A percentile compares a stretch with the other conserved stretches of the same genome.
Evolutionary conservation across 2,797 vertebrate genomes (phyloP).

Genomic region (Scolopax bukidnonensis): DNA sequence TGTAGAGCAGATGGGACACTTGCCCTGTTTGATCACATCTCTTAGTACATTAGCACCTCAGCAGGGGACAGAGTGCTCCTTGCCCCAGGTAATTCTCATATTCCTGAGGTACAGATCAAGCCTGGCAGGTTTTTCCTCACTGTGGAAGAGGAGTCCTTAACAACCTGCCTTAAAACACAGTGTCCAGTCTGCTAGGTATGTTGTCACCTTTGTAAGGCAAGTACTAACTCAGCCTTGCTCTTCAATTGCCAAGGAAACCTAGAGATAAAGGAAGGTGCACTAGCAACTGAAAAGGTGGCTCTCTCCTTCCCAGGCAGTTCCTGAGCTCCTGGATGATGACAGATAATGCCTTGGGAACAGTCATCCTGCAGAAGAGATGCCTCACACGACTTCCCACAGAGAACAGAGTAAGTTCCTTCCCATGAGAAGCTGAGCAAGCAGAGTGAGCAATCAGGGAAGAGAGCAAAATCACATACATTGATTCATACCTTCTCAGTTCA

Average conservation of each 20-base stretch:
- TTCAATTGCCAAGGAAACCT: neutral
- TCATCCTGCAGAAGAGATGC: neutral
- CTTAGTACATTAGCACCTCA: neutral
- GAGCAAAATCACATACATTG: neutral
- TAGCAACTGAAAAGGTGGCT: neutral
- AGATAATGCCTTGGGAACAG: neutral
- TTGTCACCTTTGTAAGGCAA: neutral
- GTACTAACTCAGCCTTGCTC: neutral
- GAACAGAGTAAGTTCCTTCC: neutral
- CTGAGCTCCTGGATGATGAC: neutral
- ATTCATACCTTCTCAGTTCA: neutral
- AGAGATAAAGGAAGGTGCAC: neutral
- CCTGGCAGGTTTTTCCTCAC: neutral
- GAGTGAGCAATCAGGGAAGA: neutral
- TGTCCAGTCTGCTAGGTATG: neutral
- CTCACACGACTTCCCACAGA: neutral
- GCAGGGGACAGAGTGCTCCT: neutral
- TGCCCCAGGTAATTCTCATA: neutral
- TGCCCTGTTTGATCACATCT: neutral
- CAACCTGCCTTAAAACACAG: neutral
- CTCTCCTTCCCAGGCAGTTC: neutral
- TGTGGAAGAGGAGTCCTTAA: neutral
- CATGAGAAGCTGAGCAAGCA: neutral
- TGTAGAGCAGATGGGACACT: neutral
- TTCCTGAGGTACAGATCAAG: neutral